phyloP scores from a whole-genome alignment of 2,797 vertebrate genomes.

The Crocodylus rhombifer region DNA sequence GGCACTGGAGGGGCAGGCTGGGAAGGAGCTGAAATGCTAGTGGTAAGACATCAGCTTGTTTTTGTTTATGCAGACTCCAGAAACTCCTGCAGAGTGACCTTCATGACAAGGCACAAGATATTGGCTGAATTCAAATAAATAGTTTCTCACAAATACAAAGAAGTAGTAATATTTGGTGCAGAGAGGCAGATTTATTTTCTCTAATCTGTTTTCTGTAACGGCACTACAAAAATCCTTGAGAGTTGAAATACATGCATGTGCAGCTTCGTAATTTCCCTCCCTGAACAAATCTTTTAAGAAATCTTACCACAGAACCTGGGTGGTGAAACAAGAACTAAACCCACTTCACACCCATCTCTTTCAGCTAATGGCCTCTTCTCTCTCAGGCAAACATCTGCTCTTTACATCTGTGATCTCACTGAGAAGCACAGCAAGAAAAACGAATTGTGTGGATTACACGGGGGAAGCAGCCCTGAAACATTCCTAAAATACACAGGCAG shows the following conservation, averaged over 20 bases:
- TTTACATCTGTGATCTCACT: rapidly evolving
- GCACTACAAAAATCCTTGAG: no score
- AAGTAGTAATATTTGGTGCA: rapidly evolving
- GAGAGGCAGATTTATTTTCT: no score
- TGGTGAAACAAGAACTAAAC: neutral
- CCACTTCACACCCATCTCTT: rapidly evolving
- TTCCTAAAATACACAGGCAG: neutral
- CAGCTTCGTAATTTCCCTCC: neutral
- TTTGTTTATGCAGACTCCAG: neutral
- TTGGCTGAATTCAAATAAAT: neutral
- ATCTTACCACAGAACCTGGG: rapidly evolving
- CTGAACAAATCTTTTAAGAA: neutral
- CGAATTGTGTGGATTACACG: rapidly evolving
- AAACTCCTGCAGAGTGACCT: neutral
- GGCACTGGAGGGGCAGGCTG: neutral
- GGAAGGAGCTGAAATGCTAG: neutral
- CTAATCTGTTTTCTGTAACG: no score
- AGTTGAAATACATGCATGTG: rapidly evolving
- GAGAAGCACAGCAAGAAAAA: neutral
- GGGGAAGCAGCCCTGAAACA: neutral
- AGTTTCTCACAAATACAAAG: neutral
- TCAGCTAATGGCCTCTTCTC: rapidly evolving
- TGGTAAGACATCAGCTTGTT: neutral
- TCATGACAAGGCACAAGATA: neutral
- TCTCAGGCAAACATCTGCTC: neutral